Conservation (phyloP, 2,797 vertebrate genomes). For the Clarias fuscus region DNA sequence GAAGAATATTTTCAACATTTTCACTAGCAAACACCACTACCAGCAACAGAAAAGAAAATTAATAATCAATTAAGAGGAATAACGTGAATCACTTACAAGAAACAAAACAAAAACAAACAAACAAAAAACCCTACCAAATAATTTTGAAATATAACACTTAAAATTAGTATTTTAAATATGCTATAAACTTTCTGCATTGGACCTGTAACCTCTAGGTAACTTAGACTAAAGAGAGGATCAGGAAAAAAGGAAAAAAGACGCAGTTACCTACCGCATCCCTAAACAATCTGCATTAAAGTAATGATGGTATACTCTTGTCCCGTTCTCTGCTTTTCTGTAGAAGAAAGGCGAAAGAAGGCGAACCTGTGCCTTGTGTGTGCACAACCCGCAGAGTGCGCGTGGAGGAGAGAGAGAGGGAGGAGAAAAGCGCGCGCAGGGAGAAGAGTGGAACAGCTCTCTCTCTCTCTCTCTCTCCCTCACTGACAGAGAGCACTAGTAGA, state of each 20-base stretch:
- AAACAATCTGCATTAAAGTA: conserved; percentile 3
- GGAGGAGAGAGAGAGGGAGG: conserved; percentile 53
- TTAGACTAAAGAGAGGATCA: not conserved
- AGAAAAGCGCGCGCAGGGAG: conserved; percentile 47
- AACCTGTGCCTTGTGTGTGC: conserved; percentile 35
- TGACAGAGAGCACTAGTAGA: conserved; percentile 32
- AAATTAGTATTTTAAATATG: too few relatives aligned
- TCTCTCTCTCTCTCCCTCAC: not conserved
- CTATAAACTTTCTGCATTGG: not conserved
- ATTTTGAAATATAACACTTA: not conserved
- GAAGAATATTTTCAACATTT: not conserved
- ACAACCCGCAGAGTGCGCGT: conserved; percentile 45
- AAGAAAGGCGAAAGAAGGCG: conserved; percentile 4
- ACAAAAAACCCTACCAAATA: not conserved
- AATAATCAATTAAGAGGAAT: not conserved
- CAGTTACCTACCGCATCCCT: conserved; percentile 36
- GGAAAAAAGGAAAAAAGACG: not conserved
- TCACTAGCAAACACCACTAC: not conserved
- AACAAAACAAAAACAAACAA: not conserved
- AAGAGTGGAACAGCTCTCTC: conserved; percentile 5
- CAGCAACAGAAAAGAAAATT: not conserved
- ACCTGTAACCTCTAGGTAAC: not conserved
- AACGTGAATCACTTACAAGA: not conserved
- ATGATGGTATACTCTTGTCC: not conserved
- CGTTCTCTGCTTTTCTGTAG: not conserved